These are phyloP conservation scores for Bradypus variegatus DNA, from an alignment of 2,797 vertebrate species.

Conservation along the genomic window DNA sequence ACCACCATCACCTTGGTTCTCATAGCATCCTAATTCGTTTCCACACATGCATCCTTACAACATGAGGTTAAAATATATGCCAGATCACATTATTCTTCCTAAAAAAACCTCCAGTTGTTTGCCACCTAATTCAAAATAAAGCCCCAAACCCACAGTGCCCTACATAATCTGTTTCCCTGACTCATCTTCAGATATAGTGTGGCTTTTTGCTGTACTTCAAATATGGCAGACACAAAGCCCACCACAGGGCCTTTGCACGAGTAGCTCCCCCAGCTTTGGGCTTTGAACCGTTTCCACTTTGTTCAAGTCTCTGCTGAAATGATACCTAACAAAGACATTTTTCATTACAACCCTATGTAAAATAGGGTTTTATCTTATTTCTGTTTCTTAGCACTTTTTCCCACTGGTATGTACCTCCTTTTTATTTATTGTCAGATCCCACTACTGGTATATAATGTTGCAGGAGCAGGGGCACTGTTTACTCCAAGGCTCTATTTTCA, in stretches of 20 bases:
- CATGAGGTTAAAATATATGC: neutral
- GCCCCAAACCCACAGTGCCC: neutral
- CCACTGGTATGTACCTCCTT: neutral
- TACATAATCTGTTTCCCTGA: neutral
- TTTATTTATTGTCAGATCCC: neutral
- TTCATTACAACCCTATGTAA: neutral
- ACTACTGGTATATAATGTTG: neutral
- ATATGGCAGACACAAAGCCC: neutral
- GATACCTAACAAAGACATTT: neutral
- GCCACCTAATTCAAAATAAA: neutral
- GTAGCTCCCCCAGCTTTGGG: neutral
- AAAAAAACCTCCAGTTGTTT: neutral
- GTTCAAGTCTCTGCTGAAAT: neutral
- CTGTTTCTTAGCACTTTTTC: neutral
- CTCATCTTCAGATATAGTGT: neutral
- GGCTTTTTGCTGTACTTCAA: neutral
- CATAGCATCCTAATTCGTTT: neutral
- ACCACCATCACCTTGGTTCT: neutral
- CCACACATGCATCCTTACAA: neutral
- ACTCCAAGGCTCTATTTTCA: neutral
- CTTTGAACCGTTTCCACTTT: neutral
- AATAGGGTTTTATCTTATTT: neutral
- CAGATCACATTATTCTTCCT: neutral
- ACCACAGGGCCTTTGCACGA: too few relatives aligned
- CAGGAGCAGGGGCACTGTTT: neutral